Evolutionary conservation across 2,888 invertebrate genomes (phyloP).

Genomic region (Chloromyia formosa): DNA sequence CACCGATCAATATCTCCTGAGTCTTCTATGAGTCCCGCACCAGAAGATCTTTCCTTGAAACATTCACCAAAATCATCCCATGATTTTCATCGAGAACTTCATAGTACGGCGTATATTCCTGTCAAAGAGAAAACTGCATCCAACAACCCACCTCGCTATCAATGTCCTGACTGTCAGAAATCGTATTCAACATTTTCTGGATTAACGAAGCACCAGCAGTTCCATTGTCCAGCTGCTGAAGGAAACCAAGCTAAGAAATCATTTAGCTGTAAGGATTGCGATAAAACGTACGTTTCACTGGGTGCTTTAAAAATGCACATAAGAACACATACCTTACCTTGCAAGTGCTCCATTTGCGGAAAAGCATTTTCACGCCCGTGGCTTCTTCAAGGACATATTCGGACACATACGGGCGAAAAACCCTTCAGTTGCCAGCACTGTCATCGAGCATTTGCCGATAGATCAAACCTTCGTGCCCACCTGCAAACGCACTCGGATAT

Average conservation of each 20-base stretch:
- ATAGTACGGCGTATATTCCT: slow-evolving; percentile 17
- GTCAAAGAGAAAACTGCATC: slow-evolving; percentile 57
- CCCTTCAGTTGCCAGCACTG: slow-evolving; percentile 97
- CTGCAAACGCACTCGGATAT: slow-evolving; percentile 97
- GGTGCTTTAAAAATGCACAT: slow-evolving; percentile 99
- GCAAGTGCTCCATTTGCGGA: slow-evolving; percentile 95
- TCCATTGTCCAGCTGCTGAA: slow-evolving; percentile 90
- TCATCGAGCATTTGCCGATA: slow-evolving; percentile 94
- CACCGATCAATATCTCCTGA: slow-evolving; percentile 63
- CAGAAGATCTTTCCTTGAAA: slow-evolving; percentile 63
- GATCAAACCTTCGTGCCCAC: slow-evolving; percentile 95
- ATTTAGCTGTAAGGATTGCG: slow-evolving; percentile 96
- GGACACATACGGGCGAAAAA: slow-evolving; percentile 98
- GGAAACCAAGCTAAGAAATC: slow-evolving; percentile 88
- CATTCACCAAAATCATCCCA: slow-evolving; percentile 55
- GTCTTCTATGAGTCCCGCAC: slow-evolving; percentile 59
- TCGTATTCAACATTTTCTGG: slow-evolving; percentile 97
- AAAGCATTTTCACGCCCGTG: slow-evolving; percentile 98
- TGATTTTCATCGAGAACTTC: slow-evolving; percentile 61
- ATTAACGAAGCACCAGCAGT: slow-evolving; percentile 95
- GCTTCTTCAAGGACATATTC: slow-evolving; percentile 96
- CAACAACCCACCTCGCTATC: slow-evolving; percentile 73
- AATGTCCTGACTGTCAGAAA: slow-evolving; percentile 93
- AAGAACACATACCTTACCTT: slow-evolving; percentile 95
- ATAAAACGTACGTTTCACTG: slow-evolving; percentile 93